Evolutionary conservation across 2,888 invertebrate genomes (phyloP).

Genomic region (Lepidocyrtoides sp.): DNA sequence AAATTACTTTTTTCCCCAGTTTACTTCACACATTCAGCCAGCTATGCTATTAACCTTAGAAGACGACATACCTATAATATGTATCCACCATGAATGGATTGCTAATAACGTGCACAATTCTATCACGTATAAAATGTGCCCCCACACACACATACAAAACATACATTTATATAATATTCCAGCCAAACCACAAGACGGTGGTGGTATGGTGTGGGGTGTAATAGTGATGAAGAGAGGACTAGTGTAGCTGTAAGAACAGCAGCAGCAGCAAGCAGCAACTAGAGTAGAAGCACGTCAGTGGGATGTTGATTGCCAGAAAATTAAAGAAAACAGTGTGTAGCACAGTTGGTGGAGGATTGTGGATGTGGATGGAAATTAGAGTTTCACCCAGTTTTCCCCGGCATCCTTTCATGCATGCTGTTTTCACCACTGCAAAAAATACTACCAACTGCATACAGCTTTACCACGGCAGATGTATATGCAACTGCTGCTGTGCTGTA

Average conservation of each 20-base stretch:
- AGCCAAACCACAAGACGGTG: slow-evolving; percentile 6
- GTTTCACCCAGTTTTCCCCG: slow-evolving; percentile 37
- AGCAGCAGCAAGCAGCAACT: too few relatives aligned
- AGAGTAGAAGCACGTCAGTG: slow-evolving; percentile 9
- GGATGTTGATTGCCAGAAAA: slow-evolving; percentile 45
- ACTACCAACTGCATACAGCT: too few relatives aligned
- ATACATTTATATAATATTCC: too few relatives aligned
- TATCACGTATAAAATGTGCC: too few relatives aligned
- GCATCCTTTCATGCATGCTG: slow-evolving; percentile 5
- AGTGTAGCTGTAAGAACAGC: background rate
- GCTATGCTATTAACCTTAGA: background rate
- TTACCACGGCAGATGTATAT: background rate
- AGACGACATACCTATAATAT: background rate
- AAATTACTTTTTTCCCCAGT: slow-evolving; percentile 52
- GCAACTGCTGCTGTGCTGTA: background rate
- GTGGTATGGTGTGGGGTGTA: background rate
- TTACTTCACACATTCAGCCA: background rate
- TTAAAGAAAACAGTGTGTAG: background rate
- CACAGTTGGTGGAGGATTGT: background rate
- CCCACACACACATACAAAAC: too few relatives aligned
- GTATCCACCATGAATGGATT: too few relatives aligned
- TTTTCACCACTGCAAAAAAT: too few relatives aligned
- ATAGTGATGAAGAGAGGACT: background rate
- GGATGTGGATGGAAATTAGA: background rate
- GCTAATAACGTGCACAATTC: too few relatives aligned